Evolutionary conservation across 2,797 vertebrate species (phyloP).

Genomic region (Crax fasciolata): DNA sequence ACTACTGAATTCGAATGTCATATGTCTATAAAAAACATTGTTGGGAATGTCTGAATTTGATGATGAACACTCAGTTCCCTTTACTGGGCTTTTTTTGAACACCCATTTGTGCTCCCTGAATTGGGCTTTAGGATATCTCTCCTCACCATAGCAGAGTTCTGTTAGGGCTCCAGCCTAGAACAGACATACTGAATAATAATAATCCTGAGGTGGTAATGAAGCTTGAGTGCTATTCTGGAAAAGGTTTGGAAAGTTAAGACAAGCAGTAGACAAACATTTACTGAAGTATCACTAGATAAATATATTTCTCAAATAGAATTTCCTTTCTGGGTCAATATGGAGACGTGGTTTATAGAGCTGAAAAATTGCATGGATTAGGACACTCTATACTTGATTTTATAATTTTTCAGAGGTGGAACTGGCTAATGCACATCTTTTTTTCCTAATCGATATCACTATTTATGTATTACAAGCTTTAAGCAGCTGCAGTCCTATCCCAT

Average conservation of each 20-base stretch:
- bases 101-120: rapidly evolving
- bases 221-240: background rate
- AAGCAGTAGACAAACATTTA: background rate
- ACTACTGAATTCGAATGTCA: background rate
- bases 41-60: background rate
- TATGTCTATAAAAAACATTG: background rate
- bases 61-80: background rate
- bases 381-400: background rate
- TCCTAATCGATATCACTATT: rapidly evolving
- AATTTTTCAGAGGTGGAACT: background rate
- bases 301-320: background rate
- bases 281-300: background rate
- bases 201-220: background rate
- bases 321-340: background rate
- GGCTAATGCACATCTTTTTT: rapidly evolving
- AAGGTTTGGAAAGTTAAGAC: background rate
- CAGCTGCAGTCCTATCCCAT: background rate
- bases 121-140: background rate
- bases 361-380: too few relatives aligned
- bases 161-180: background rate
- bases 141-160: too few relatives aligned
- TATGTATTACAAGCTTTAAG: background rate
- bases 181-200: background rate
- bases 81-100: background rate
- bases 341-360: background rate